Evolutionary conservation across 2,797 vertebrate genomes (phyloP), one percentile per base, ranked within the genome.

Genomic region (Cuculus canorus): DNA sequence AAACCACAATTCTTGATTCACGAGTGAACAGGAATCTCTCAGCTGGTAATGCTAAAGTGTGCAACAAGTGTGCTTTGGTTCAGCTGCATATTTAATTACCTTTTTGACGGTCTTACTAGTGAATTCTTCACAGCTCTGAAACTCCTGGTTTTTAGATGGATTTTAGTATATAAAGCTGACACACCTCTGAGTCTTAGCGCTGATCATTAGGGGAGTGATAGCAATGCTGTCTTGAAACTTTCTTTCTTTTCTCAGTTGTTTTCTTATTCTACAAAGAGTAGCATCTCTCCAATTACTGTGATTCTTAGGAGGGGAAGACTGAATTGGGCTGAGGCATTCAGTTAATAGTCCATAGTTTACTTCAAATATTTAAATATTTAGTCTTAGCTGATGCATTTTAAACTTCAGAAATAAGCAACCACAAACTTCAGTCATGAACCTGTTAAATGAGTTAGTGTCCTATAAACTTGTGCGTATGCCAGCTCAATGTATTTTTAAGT

Each of bases 1-100:
- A 91, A 95, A 94, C 90, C 71, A 0, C 92, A 87, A 3, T 77
- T 96, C 75, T 90, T 93, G 90, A 81, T 70, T 96, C 75, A 33
- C 0, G 10, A 71, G 47, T 82, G 81, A 92, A 77, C 73, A 85
- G 71, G 85, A 89, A 32, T 90, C 78, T 93, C 78, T 82, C 75
- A 54, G 1, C 27, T 80, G 50, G 48, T 64, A 54, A 39, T 48
- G 75, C 60, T 23, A 30, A 77, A 92, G 50, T 30, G 37, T 75
- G 53, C 17, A 28, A 93, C 90, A 80, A 80, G 78, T 39, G 85
- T 87, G 32, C 88, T 77, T 94, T 63, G 53, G 47, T 76, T 92
- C 69, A 69, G 48, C 41, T 76, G 82, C 12, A 13, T 86, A 17
- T 82, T 90, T 72, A 93, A 21, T 52, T 64, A 57, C 50, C 35